Evolutionary conservation across 1,140 invertebrate genomes (phyloP), one percentile per base, ranked within the genome.

Genomic region (Musca vetustissima): DNA sequence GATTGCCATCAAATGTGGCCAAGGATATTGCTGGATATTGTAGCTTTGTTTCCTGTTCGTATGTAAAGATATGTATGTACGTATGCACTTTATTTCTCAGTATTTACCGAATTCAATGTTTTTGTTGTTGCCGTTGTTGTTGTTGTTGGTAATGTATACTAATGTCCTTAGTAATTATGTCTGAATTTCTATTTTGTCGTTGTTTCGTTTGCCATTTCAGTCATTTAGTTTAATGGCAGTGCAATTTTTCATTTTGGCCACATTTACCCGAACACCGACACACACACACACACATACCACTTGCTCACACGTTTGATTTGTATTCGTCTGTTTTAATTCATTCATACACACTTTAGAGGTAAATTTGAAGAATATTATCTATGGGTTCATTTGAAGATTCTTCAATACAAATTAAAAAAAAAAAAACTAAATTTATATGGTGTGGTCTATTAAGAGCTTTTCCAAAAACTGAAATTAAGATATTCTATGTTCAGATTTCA

Each of bases 1-100:
- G 76, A 80, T 78, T 77, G 73, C 74, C 73, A 80, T 76, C 72
- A 75, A 80, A 75, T 61, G 57, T 36, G 36, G 36, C 36, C 15
- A 61, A 61, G 57, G 28, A 61, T 61, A 36, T 61, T 21, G 28
- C 36, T 36, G n/a, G n/a, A 11, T 43, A 43, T 43, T 36, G 28
- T 36, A 43, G 57, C n/a, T 36, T 21, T 55, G 19, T 61, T 61
- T 61, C 57, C 17, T 61, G 53, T 28, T n/a, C 53, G 6, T 19
- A 36, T 61, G 21, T 21, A 21, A 52, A 22, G 17, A 19, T 19
- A 52, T 15, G 15, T 49, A 25, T 59, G 25, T 32, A 8, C 28
- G 21, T 59, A 9, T 13, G 36, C 6, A 11, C 36, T 43, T 43
- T 43, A 43, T 43, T 43, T 43, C 13, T 13, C 36, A 11, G 36